Base-by-base conservation (phyloP, 2,113 vertebrate genomes). In the Orthonyx spaldingii region DNA sequence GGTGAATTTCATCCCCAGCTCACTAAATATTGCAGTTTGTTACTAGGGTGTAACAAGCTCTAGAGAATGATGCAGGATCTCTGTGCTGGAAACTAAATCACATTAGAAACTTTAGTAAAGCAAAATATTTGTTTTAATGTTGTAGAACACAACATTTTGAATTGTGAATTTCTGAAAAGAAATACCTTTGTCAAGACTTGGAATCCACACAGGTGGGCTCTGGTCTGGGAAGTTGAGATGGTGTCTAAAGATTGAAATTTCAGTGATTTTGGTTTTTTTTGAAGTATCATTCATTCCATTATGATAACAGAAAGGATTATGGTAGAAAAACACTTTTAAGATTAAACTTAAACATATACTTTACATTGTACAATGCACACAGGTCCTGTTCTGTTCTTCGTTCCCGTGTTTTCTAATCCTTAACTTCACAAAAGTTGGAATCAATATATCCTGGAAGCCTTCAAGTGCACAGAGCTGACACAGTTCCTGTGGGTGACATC, bases 1-100 rank as follows among this genome's bases (percentile, higher is more conserved):
- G 19, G 32, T 61, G 56, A 65, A 61, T 84, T 74, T 24, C 10
- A 57, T 41, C 41, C 16, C 22, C 15, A 61, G 14, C 10, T 91
- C 27, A 11, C 59, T 53, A 59, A 64, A 44, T 77, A 33, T 24
- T 89, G 23, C 64, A 53, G 32, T 32, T 91, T 44, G 13, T 80
- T 69, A 52, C 37, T 65, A 37, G 46, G 8, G 6, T 0, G 0
- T 74, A 22, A n/a, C n/a, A n/a, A n/a, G n/a, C n/a, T n/a, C 19
- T 63, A 81, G 33, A 77, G 47, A 77, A 63, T 46, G 27, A 53
- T 70, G 32, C 33, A 42, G 46, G 50, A 19, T 78, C 22, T 60
- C 53, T 68, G 18, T 76, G 23, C 37, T 81, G 22, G n/a, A 66
- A 77, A 57, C 65, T 26, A 79, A 76, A 59, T 55, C 32, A 44